Evolutionary conservation across 2,797 vertebrate genomes (phyloP), one percentile per base, ranked within the genome.

Genomic region (Rhadinocentrus ornatus): DNA sequence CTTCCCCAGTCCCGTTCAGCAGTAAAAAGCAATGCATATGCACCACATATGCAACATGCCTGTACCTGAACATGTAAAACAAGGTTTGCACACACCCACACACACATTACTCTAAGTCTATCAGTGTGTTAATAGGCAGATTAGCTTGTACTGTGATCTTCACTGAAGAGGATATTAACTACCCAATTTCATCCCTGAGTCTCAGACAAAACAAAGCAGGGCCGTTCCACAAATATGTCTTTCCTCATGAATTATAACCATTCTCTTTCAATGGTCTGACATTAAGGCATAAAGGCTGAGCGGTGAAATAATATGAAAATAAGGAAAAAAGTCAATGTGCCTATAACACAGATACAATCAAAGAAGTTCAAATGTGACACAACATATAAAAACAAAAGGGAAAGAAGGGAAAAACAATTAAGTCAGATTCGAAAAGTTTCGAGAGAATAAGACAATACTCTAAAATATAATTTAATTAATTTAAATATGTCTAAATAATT

Each of bases 41-140:
- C 71, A 80, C 31, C 85, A 71, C 87, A 90, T 83, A 81, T 87
- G 84, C 78, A 80, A 77, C 82, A 73, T 82, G 73, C 64, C 70
- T 66, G 77, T 71, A 61, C 73, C 75, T 32, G 22, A 63, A 67
- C 57, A 68, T 73, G 87, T 86, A 80, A 80, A 85, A 82, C 73
- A 77, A 65, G 20, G 8, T 55, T 37, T 10, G 18, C 37, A 74
- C 61, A 81, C 80, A 46, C 62, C 53, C 77, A 71, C 64, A 61
- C 65, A 64, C 59, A 44, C 55, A 60, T n/a, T 61, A 16, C 66
- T 85, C 50, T 69, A 74, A 81, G 82, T 81, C 80, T 84, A 74
- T 87, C 73, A 83, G 61, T 78, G 83, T 82, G 88, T 87, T 92
- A 90, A 90, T 86, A 82, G 82, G 77, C 78, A 89, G 81, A 91